phyloP scores from a whole-genome alignment of 2,888 invertebrate species.

The Lacanobia oleracea region DNA sequence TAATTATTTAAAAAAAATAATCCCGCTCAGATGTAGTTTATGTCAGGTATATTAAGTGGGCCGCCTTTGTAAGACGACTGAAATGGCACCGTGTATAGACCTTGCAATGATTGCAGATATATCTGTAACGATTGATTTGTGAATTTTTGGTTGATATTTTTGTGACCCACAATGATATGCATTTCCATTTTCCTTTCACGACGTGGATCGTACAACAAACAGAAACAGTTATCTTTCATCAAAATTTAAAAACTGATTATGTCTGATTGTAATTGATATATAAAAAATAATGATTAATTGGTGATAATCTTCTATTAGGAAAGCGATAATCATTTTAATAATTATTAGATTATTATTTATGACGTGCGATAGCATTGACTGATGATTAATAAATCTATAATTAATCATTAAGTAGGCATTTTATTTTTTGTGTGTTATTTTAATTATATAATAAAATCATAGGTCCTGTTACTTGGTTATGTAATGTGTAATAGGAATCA shows the following conservation, averaged over 20 bases:
- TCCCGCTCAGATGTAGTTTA: too few species aligned
- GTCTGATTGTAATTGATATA: conserved; percentile 23
- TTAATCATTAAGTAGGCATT: neutral
- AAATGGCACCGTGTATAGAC: too few species aligned
- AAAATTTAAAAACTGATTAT: conserved; percentile 12
- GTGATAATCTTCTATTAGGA: conserved; percentile 33
- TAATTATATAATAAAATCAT: neutral
- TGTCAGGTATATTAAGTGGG: too few species aligned
- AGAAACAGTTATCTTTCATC: conserved; percentile 9
- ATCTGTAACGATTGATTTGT: too few species aligned
- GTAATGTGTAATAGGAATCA: too few species aligned
- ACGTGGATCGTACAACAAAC: neutral
- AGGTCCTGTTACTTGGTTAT: neutral
- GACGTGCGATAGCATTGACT: conserved; percentile 8
- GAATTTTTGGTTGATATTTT: neutral
- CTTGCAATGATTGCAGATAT: too few species aligned
- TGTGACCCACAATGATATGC: neutral
- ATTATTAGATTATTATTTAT: conserved; percentile 26
- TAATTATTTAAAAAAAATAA: too few species aligned
- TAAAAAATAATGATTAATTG: conserved; percentile 34
- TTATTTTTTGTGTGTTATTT: neutral
- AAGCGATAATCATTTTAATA: conserved; percentile 24
- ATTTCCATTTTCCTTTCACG: neutral
- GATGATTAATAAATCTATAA: conserved; percentile 1
- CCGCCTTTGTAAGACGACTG: too few species aligned